Percentiles rank a stretch among this genome's conserved stretches.
These are phyloP conservation scores for Trichopoda pennipes DNA, from an alignment of 2,888 invertebrate genomes.

Conservation along the genomic window DNA sequence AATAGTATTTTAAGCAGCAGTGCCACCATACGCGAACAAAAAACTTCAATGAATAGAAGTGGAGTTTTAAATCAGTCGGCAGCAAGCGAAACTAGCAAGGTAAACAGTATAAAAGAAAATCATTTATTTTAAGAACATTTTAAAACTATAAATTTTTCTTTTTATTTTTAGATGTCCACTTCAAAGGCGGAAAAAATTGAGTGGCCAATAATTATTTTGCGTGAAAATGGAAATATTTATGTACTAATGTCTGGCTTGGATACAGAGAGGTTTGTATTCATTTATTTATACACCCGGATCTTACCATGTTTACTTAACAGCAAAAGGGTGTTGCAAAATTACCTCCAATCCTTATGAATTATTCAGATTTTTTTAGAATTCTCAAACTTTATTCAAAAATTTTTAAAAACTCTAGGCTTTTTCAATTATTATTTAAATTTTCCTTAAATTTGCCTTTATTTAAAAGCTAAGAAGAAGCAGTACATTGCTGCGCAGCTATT, in stretches of 20 bases:
- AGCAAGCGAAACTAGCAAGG: conserved; percentile 47
- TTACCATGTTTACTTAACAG: too few species aligned
- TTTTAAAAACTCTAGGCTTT: too few species aligned
- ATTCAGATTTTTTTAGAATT: too few species aligned
- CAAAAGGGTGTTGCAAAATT: too few species aligned
- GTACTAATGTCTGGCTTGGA: conserved; percentile 80
- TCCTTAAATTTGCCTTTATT: too few species aligned
- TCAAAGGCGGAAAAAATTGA: conserved; percentile 79
- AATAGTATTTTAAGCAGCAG: conserved; percentile 41
- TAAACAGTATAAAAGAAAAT: conserved; percentile 3
- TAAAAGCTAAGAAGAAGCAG: too few species aligned
- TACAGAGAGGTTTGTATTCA: conserved; percentile 80
- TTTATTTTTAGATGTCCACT: conserved; percentile 18
- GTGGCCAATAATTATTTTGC: conserved; percentile 90
- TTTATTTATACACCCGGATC: too few species aligned
- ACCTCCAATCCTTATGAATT: too few species aligned
- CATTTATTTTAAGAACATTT: background rate
- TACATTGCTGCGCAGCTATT: too few species aligned
- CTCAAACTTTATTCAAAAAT: too few species aligned
- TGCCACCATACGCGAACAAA: conserved; percentile 35
- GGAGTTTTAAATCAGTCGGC: conserved; percentile 37
- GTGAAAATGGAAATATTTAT: conserved; percentile 92
- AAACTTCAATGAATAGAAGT: conserved; percentile 41
- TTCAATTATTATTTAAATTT: too few species aligned
- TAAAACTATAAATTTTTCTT: background rate